Evolutionary conservation across 2,797 vertebrate species (phyloP).

Genomic region (Okamejei kenojei): DNA sequence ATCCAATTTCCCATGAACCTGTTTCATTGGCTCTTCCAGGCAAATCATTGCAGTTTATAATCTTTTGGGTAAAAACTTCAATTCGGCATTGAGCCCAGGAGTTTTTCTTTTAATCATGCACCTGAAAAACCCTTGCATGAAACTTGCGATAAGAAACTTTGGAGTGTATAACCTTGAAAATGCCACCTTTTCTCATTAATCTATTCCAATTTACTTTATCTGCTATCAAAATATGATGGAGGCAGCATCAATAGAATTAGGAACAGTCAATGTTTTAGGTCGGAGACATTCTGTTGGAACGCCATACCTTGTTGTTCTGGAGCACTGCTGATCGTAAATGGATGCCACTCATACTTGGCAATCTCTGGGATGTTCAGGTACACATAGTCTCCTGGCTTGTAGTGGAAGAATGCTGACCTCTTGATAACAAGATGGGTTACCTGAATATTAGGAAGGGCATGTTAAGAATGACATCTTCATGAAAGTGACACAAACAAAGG

Average conservation of each 20-base stretch:
- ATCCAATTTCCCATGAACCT: too few relatives aligned
- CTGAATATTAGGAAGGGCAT: conserved; percentile 50
- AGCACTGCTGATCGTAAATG: conserved; percentile 87
- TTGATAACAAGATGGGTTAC: conserved; percentile 82
- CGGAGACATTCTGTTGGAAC: too few relatives aligned
- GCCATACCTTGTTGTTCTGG: conserved; percentile 74
- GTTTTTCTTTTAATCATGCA: too few relatives aligned
- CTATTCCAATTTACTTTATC: not conserved
- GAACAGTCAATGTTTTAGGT: too few relatives aligned
- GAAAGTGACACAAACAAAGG: not conserved
- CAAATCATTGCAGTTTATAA: not conserved
- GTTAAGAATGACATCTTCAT: not conserved
- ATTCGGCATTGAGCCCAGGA: too few relatives aligned
- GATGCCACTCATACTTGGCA: conserved; percentile 82
- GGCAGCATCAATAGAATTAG: too few relatives aligned
- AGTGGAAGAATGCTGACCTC: conserved; percentile 71
- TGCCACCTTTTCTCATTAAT: not conserved
- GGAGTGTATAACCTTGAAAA: not conserved
- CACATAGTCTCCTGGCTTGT: conserved; percentile 78
- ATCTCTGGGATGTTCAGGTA: conserved; percentile 79
- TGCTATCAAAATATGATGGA: too few relatives aligned
- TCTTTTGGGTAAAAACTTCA: not conserved
- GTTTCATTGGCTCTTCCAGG: not conserved
- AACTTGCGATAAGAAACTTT: not conserved
- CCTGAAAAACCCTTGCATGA: too few relatives aligned